Evolutionary conservation across 2,113 vertebrate species (phyloP).

Genomic region (Raja brachyura): DNA sequence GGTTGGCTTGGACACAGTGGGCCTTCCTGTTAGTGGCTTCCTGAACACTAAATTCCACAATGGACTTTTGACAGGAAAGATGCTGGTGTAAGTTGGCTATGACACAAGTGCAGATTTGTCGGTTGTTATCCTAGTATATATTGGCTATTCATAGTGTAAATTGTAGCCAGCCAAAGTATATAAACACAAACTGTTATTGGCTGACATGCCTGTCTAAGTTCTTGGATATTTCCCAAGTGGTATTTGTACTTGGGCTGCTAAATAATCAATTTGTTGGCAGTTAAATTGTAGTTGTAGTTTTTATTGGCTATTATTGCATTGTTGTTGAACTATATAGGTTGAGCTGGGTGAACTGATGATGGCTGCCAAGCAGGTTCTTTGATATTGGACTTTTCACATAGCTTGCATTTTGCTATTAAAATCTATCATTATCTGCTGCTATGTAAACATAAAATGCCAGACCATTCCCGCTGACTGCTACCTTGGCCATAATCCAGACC

Average conservation of each 20-base stretch:
- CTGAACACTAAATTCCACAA: too few species aligned
- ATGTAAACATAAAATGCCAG: too few species aligned
- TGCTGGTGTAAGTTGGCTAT: neutral
- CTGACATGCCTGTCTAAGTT: neutral
- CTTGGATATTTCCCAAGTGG: neutral
- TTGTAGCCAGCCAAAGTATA: neutral
- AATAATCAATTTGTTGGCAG: neutral
- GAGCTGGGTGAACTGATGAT: neutral
- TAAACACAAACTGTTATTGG: neutral
- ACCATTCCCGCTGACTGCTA: too few species aligned
- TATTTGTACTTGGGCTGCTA: conserved; percentile 8
- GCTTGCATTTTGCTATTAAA: too few species aligned
- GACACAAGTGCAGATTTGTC: neutral
- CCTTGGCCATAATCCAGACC: too few species aligned
- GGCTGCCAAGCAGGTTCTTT: neutral
- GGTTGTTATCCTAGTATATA: neutral
- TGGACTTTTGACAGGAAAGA: neutral
- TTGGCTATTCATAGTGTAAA: neutral
- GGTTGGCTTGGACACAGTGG: too few species aligned
- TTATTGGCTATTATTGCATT: neutral
- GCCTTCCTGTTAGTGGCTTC: too few species aligned
- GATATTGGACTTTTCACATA: neutral
- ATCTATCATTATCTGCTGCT: too few species aligned
- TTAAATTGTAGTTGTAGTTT: too few species aligned
- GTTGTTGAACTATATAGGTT: neutral